A percentile compares a stretch with the other conserved stretches of the same genome.
Evolutionary conservation across 2,888 invertebrate species (phyloP).

Genomic region (Clitarchus hookeri): DNA sequence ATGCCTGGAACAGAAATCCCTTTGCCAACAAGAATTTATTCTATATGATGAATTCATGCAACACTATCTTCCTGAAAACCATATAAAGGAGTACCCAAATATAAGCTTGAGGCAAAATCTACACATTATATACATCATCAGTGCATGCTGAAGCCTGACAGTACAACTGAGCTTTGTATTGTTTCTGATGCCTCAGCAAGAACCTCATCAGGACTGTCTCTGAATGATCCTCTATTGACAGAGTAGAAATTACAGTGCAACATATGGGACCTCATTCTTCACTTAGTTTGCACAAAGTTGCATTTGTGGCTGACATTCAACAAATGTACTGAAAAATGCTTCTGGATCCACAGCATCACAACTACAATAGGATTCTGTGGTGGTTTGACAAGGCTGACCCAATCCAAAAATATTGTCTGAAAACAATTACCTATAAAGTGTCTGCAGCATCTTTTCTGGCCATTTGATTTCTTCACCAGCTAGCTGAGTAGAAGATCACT

Average conservation of each 20-base stretch:
- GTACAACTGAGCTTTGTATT: background rate
- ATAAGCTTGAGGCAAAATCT: too few species aligned
- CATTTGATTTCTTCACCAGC: background rate
- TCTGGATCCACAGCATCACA: background rate
- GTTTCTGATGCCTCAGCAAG: background rate
- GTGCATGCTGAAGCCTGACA: background rate
- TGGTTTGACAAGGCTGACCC: background rate
- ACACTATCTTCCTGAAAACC: too few species aligned
- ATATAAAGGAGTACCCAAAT: too few species aligned
- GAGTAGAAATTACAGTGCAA: background rate
- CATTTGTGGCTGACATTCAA: background rate
- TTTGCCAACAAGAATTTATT: too few species aligned
- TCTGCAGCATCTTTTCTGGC: background rate
- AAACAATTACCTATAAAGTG: background rate
- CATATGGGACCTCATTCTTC: background rate
- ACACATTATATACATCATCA: too few species aligned
- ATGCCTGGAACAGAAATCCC: too few species aligned
- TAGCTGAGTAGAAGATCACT: background rate
- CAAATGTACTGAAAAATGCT: background rate
- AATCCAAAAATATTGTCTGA: background rate
- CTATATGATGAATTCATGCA: too few species aligned
- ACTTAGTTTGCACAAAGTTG: background rate
- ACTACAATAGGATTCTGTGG: background rate
- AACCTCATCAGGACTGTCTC: background rate
- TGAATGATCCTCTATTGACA: background rate